phyloP scores from a whole-genome alignment of 1,140 invertebrate species.

The Pseudomyrmex cubaensis region DNA sequence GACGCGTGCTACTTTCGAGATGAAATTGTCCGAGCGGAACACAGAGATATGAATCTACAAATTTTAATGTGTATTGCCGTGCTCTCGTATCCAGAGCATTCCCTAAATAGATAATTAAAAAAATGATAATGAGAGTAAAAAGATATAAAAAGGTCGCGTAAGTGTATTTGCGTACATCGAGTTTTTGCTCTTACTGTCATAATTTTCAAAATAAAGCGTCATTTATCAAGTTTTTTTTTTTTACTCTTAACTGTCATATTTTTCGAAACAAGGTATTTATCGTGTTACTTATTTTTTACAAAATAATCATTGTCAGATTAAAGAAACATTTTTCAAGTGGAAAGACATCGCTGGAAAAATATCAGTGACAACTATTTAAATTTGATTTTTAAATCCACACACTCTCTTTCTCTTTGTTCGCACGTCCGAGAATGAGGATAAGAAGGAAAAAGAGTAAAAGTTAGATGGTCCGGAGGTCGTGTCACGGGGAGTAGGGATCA shows the following conservation, averaged over 20 bases:
- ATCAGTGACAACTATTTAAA: background rate
- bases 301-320: no score
- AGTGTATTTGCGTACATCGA: no score
- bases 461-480: constrained; percentile 49
- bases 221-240: no score
- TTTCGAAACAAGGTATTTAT: no score
- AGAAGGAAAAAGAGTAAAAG: background rate
- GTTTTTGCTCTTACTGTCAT: no score
- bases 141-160: no score
- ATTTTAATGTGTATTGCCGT: constrained; percentile 30
- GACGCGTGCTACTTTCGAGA: constrained; percentile 45
- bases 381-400: constrained; percentile 9
- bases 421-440: background rate
- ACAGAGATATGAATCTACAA: constrained; percentile 33
- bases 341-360: background rate
- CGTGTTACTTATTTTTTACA: background rate
- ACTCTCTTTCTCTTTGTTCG: background rate
- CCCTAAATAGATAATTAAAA: background rate
- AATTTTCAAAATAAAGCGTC: no score
- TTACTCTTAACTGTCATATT: no score
- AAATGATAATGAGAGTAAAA: no score
- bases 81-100: background rate
- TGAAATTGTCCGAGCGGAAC: constrained; percentile 53
- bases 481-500: constrained; percentile 55
- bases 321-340: background rate